Percentiles rank a stretch among this genome's conserved stretches.
Conservation (phyloP, 2,888 invertebrate genomes). For the Dendrolimus pini region DNA sequence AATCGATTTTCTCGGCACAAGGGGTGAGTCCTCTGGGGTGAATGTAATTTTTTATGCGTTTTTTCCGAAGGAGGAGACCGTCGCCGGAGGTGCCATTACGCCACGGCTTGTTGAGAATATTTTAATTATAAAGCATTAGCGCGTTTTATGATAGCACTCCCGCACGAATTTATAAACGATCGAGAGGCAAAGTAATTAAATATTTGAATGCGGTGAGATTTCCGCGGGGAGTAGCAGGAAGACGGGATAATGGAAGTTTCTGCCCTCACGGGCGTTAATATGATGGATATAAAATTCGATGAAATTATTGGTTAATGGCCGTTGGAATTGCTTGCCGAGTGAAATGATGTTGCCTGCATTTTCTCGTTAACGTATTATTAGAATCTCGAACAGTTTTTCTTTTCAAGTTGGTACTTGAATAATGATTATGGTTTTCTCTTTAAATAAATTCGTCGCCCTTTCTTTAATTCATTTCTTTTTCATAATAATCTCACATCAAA, state of each 20-base stretch:
- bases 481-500: neutral
- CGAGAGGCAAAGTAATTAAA: constrained; percentile 74
- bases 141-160: constrained; percentile 76
- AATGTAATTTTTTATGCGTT: constrained; percentile 79
- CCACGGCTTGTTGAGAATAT: constrained; percentile 78
- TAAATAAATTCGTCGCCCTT: neutral
- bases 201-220: constrained; percentile 76
- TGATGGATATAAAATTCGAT: constrained; percentile 74
- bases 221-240: constrained; percentile 61
- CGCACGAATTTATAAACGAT: constrained; percentile 71
- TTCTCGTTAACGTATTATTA: constrained; percentile 24
- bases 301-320: constrained; percentile 71
- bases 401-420: neutral
- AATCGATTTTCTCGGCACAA: constrained; percentile 77
- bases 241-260: constrained; percentile 58
- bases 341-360: constrained; percentile 40
- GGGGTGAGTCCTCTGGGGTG: constrained; percentile 77
- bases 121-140: constrained; percentile 78
- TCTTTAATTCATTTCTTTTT: neutral
- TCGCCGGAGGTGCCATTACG: constrained; percentile 76
- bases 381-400: constrained; percentile 4
- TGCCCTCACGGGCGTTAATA: constrained; percentile 52
- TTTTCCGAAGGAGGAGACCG: constrained; percentile 67
- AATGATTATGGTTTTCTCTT: constrained; percentile 1
- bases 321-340: constrained; percentile 52